Percentiles rank a stretch among this genome's conserved stretches.
Evolutionary conservation across 2,797 vertebrate genomes (phyloP).

Genomic region (Sitta carolinensis): DNA sequence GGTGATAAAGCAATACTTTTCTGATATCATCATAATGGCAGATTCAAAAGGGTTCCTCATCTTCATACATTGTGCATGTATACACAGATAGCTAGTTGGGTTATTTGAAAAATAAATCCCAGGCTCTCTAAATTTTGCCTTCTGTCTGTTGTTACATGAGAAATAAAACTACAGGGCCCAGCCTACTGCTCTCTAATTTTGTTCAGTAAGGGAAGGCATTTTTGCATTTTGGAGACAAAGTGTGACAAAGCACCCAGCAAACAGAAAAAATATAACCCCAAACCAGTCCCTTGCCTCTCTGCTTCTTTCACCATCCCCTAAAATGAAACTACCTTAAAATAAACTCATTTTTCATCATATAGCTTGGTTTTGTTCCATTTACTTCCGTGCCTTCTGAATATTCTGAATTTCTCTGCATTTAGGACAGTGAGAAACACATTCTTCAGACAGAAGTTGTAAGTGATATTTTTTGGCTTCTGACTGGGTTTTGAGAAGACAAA

Average conservation of each 20-base stretch:
- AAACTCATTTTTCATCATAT: not conserved
- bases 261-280: not conserved
- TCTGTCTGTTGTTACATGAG: not conserved
- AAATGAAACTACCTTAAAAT: not conserved
- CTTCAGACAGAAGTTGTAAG: not conserved
- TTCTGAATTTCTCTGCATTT: not conserved
- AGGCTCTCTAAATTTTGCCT: not conserved
- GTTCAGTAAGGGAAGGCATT: not conserved
- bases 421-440: not conserved
- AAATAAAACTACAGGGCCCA: not conserved
- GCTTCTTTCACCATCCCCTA: not conserved
- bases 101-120: not conserved
- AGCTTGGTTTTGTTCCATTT: not conserved
- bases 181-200: not conserved
- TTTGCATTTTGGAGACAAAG: not conserved
- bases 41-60: not conserved
- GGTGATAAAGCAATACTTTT: not conserved
- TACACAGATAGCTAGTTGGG: not conserved
- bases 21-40: not conserved
- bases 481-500: not conserved
- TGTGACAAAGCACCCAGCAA: not conserved
- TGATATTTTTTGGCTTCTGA: not conserved
- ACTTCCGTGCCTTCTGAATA: not conserved
- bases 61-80: not conserved
- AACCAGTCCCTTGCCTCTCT: not conserved